phyloP scores from a whole-genome alignment of 2,888 invertebrate genomes.

The Theristus sp. region DNA sequence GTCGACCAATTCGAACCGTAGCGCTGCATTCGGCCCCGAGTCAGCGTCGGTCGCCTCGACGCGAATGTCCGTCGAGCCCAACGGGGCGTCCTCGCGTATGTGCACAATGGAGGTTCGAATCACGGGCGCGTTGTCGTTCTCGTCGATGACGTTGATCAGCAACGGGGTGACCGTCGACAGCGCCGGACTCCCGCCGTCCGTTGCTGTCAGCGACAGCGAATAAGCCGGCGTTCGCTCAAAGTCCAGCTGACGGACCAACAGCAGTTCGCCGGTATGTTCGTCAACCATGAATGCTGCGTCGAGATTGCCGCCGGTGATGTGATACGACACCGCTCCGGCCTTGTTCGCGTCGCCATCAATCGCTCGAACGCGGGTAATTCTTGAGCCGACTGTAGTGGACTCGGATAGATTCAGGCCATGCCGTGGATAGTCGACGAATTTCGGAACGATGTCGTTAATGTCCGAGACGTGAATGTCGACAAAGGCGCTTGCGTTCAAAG shows the following conservation, averaged over 20 bases:
- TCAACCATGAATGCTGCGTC: conserved; percentile 63
- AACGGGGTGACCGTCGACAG: neutral
- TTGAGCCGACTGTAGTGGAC: neutral
- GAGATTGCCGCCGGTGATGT: conserved; percentile 29
- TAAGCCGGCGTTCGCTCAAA: conserved; percentile 67
- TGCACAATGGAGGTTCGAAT: conserved; percentile 37
- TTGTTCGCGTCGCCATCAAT: conserved; percentile 69
- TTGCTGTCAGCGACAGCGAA: conserved; percentile 67
- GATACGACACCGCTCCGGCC: conserved; percentile 67
- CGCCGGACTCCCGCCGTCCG: conserved; percentile 52
- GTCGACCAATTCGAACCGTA: conserved; percentile 7
- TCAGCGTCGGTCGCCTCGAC: conserved; percentile 68
- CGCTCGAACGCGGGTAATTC: conserved; percentile 35
- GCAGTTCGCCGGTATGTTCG: conserved; percentile 48
- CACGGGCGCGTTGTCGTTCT: conserved; percentile 79
- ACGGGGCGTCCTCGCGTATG: conserved; percentile 30
- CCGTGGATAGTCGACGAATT: neutral
- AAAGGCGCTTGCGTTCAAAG: neutral
- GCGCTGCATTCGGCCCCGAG: conserved; percentile 17
- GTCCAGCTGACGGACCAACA: conserved; percentile 40
- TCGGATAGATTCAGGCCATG: neutral
- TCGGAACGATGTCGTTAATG: neutral
- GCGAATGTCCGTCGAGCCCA: conserved; percentile 55
- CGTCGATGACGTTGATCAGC: conserved; percentile 63
- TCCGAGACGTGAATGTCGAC: neutral